Conservation (phyloP, 2,888 invertebrate genomes). For the Cheilosia urbana region DNA sequence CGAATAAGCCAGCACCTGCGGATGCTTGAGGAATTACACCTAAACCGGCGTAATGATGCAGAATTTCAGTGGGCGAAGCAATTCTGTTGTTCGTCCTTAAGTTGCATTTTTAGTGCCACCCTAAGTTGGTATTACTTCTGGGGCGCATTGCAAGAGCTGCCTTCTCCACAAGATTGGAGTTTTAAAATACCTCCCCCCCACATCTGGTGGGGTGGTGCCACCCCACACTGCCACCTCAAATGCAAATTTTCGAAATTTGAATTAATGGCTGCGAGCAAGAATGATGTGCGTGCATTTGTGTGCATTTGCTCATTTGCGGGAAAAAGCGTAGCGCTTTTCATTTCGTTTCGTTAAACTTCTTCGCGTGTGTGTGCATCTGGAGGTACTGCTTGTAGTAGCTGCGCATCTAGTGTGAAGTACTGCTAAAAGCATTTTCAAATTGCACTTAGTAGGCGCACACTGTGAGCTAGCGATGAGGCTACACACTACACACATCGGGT, state of each 20-base stretch:
- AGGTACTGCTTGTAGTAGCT: constrained; percentile 4
- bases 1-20: constrained; percentile 50
- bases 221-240: background rate
- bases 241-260: constrained; percentile 39
- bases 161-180: no score
- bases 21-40: constrained; percentile 10
- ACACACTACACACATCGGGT: background rate
- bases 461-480: constrained; percentile 3
- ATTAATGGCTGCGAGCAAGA: constrained; percentile 20
- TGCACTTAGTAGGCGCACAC: constrained; percentile 51
- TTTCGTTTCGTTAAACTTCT: constrained; percentile 40
- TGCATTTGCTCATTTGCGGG: constrained; percentile 31
- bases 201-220: no score
- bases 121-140: no score
- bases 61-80: background rate
- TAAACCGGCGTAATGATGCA: background rate
- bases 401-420: constrained; percentile 20
- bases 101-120: no score
- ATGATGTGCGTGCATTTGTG: constrained; percentile 4
- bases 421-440: constrained; percentile 71
- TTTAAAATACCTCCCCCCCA: no score
- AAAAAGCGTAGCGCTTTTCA: constrained; percentile 58
- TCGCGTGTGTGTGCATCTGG: background rate
- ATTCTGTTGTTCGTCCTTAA: background rate
- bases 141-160: no score